Evolutionary conservation across 2,888 invertebrate species (phyloP), one percentile per base, ranked within the genome.

Genomic region (Lamellibrachia satsuma): DNA sequence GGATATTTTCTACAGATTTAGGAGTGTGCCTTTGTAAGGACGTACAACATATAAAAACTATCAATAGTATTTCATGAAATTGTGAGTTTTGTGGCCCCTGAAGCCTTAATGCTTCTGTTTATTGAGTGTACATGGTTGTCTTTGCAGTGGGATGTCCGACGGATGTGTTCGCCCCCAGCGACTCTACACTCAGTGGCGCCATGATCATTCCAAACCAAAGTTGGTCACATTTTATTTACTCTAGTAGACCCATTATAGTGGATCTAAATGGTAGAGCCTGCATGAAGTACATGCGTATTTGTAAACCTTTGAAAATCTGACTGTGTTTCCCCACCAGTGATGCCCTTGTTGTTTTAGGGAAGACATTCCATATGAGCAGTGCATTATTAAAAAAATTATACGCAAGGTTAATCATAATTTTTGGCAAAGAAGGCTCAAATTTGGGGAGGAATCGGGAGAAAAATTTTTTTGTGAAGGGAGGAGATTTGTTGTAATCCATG

Each of bases 131-230:
- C 6, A 75, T 75, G 75, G 4, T 75, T 11, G 15, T 75, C 15
- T 22, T 22, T 22, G 15, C 75, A 75, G 75, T 75, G 15, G 75
- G 75, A 4, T 11, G 11, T 75, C 75, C 75, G 75, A 75, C 75
- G 22, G 75, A 75, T 22, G 75, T 75, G 15, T 75, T 75, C 75
- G 8, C 57, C 57, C 15, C 75, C 75, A 75, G 75, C 7, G 75
- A 75, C 22, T 1, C 75, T 75, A n/a, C 75, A 75, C 75, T 75
- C 75, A 75, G 75, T 22, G 75, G 75, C 22, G 75, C 75, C 75
- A 75, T 75, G 75, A 75, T 75, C 75, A 75, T 75, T 22, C 75
- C 75, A 75, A 75, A 22, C 75, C 75, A 75, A 75, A 75, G 75
- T 75, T 15, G 75, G 75, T 75, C 15, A 22, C 4, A 22, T 22